A percentile compares a stretch with the other conserved stretches of the same genome.
Evolutionary conservation across 2,797 vertebrate genomes (phyloP).

Genomic region (Microchirus variegatus): DNA sequence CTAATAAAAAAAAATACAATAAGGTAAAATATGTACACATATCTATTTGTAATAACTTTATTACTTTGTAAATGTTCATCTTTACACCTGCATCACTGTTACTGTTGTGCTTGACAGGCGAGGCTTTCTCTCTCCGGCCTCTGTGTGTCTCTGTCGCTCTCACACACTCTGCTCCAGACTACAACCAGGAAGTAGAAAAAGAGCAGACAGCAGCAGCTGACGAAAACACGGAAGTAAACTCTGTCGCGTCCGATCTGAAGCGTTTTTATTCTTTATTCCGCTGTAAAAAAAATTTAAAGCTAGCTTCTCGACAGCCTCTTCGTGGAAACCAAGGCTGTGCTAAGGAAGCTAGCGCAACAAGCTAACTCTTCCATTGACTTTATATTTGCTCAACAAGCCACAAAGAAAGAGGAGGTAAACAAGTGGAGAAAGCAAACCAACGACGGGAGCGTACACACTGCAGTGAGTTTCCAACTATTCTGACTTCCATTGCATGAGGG

Average conservation of each 20-base stretch:
- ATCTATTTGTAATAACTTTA: no score
- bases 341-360: slow-evolving; percentile 61
- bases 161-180: slow-evolving; percentile 13
- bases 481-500: slow-evolving; percentile 10
- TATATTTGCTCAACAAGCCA: slow-evolving; percentile 21
- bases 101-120: neutral
- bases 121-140: slow-evolving; percentile 52
- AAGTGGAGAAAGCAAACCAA: slow-evolving; percentile 27
- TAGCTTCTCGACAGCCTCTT: slow-evolving; percentile 11
- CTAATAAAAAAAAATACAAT: no score
- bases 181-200: slow-evolving; percentile 63
- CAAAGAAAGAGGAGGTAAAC: slow-evolving; percentile 20
- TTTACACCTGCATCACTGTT: no score
- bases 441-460: slow-evolving; percentile 53
- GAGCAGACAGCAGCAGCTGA: slow-evolving; percentile 34
- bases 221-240: slow-evolving; percentile 77
- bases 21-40: no score
- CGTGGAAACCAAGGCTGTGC: slow-evolving; percentile 27
- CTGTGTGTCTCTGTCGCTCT: slow-evolving; percentile 45
- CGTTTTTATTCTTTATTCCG: neutral
- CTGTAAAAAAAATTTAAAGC: slow-evolving; percentile 54
- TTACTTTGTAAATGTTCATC: no score
- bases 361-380: slow-evolving; percentile 41
- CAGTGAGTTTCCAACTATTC: slow-evolving; percentile 22
- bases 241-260: slow-evolving; percentile 14